Base-by-base conservation (phyloP, 2,888 invertebrate genomes). In the Pristionchus mayeri region DNA sequence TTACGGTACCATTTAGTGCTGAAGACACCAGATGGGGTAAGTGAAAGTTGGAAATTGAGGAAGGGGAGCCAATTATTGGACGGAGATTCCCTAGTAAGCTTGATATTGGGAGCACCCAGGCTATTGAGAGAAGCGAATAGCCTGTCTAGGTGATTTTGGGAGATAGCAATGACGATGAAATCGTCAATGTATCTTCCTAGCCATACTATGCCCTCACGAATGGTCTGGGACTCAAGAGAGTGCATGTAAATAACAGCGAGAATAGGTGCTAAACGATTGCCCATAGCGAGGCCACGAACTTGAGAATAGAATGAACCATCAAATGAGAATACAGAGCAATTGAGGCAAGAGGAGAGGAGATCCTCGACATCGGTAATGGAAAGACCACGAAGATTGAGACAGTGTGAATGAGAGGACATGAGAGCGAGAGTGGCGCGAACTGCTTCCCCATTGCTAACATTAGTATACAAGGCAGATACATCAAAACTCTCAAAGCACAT, bases 391-490 rank as follows among this genome's bases (percentile, higher is more conserved):
- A 54, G 54, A 18, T 54, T n/a, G n/a, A 54, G 54, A 13, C n/a
- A 13, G 44, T 44, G 13, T 13, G 6, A 44, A 9, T 9, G 44
- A 9, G 44, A 81, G 18, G n/a, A n/a, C n/a, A n/a, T n/a, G 0
- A 81, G 44, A 27, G 3, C 13, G 18, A 81, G 16, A 44, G 44
- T 48, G 3, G 81, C 57, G 3, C 60, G 3, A 21, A 81, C 18
- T 24, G 81, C 81, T 30, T 81, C 81, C n/a, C 18, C 0, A 81
- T 81, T 81, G 11, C 21, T n/a, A 24, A 81, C 81, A 60, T 81
- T 80, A 9, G 81, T 81, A 24, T 81, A 81, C 16, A 81, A 44
- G 13, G 81, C 40, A 40, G 21, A 16, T 18, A 81, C 81, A 60
- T 81, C 60, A 18, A 81, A 81, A 3, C 3, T 11, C n/a, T 79